Percentiles rank a stretch among this genome's conserved stretches.
Conservation (phyloP, 2,888 invertebrate species). For the Callimorpha dominula region DNA sequence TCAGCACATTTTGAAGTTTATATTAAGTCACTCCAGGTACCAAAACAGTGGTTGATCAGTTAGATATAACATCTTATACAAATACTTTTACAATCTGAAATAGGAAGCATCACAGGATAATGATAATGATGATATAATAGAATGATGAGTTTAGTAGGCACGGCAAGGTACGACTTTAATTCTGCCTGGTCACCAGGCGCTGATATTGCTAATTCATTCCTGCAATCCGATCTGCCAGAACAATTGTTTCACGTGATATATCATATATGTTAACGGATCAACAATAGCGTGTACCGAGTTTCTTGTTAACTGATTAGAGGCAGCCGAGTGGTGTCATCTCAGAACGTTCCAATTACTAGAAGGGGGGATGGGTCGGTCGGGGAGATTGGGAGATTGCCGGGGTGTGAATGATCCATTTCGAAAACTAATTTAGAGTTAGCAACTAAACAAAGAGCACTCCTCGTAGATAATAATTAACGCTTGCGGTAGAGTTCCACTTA, state of each 20-base stretch:
- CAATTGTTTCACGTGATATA: conserved; percentile 46
- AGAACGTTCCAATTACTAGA: conserved; percentile 86
- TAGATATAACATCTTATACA: background rate
- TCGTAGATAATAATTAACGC: conserved; percentile 87
- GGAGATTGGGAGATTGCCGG: conserved; percentile 61
- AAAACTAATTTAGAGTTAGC: conserved; percentile 88
- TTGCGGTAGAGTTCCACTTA: conserved; percentile 85
- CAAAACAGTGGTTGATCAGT: background rate
- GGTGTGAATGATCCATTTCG: conserved; percentile 87
- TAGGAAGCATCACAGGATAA: background rate
- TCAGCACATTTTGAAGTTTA: too few species aligned
- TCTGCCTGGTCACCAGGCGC: background rate
- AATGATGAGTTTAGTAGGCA: too few species aligned
- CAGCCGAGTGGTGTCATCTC: conserved; percentile 85
- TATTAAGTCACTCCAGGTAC: background rate
- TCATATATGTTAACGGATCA: conserved; percentile 66
- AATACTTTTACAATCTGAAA: background rate
- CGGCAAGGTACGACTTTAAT: background rate
- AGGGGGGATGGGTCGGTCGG: conserved; percentile 60
- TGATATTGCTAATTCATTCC: background rate
- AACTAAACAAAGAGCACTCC: conserved; percentile 87
- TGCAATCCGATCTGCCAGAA: background rate
- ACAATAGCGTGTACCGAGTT: conserved; percentile 79
- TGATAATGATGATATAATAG: too few species aligned
- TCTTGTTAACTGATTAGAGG: conserved; percentile 86